Conservation (phyloP, 2,888 invertebrate genomes). For the Resseliella maxima region DNA sequence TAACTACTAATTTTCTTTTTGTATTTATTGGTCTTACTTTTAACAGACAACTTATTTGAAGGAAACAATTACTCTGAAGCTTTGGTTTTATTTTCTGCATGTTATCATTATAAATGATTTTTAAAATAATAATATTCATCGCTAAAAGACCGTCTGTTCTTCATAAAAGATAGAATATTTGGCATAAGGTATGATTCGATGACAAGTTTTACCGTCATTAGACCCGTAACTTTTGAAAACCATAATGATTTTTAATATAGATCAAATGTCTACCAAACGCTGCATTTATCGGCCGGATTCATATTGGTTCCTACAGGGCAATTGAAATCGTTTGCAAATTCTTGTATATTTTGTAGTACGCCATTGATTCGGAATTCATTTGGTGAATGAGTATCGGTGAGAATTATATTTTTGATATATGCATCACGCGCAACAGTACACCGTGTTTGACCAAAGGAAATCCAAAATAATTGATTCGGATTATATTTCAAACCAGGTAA, state of each 20-base stretch:
- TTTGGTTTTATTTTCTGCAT: no score
- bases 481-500: slow-evolving; percentile 71
- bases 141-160: no score
- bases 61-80: no score
- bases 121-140: no score
- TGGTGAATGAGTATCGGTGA: slow-evolving; percentile 84
- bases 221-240: no score
- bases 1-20: no score
- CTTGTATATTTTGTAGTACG: slow-evolving; percentile 91
- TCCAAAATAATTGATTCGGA: slow-evolving; percentile 83
- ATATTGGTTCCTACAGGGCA: slow-evolving; percentile 87
- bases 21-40: no score
- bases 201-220: no score
- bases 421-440: slow-evolving; percentile 81
- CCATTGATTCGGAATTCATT: slow-evolving; percentile 88
- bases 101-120: no score
- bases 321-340: slow-evolving; percentile 88
- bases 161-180: no score
- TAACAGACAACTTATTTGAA: no score
- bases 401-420: slow-evolving; percentile 80
- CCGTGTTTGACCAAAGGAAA: slow-evolving; percentile 88
- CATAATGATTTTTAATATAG: background rate
- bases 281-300: slow-evolving; percentile 92
- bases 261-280: slow-evolving; percentile 78
- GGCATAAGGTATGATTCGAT: no score